Conservation (phyloP, 2,888 invertebrate genomes). For the Muschampia plurimacula region DNA sequence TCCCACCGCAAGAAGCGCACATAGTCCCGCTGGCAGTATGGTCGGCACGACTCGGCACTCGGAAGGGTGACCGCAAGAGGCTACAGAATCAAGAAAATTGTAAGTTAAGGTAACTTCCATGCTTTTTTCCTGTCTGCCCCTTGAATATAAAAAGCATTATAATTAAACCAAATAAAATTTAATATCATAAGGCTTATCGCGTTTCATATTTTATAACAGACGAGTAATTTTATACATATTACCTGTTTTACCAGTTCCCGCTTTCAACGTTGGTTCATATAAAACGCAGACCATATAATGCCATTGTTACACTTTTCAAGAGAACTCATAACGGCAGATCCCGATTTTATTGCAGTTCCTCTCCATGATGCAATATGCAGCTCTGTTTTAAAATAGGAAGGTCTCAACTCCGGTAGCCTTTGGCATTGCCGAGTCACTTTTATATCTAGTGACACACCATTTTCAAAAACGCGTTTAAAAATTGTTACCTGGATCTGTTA, state of each 20-base stretch:
- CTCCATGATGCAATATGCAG: constrained; percentile 64
- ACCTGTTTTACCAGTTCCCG: constrained; percentile 45
- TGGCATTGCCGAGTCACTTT: constrained; percentile 6
- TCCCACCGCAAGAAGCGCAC: no score
- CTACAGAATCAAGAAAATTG: no score
- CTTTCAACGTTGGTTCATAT: constrained; percentile 54
- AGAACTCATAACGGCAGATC: constrained; percentile 77
- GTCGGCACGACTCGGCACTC: no score
- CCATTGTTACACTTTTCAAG: constrained; percentile 74
- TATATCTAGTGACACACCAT: constrained; percentile 7
- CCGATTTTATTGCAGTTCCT: constrained; percentile 77
- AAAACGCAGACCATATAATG: constrained; percentile 63
- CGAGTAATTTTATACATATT: constrained; percentile 10
- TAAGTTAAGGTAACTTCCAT: no score
- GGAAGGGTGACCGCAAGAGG: no score
- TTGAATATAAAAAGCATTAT: neutral
- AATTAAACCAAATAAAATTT: neutral
- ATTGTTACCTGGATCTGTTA: no score
- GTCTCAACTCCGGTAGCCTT: constrained; percentile 40
- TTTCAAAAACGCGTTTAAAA: neutral
- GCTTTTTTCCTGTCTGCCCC: no score
- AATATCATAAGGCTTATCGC: constrained; percentile 6
- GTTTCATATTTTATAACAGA: constrained; percentile 15
- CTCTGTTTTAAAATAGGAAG: constrained; percentile 51
- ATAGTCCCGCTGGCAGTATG: no score